phyloP scores from a whole-genome alignment of 1,140 invertebrate species.

The Linepithema humile region DNA sequence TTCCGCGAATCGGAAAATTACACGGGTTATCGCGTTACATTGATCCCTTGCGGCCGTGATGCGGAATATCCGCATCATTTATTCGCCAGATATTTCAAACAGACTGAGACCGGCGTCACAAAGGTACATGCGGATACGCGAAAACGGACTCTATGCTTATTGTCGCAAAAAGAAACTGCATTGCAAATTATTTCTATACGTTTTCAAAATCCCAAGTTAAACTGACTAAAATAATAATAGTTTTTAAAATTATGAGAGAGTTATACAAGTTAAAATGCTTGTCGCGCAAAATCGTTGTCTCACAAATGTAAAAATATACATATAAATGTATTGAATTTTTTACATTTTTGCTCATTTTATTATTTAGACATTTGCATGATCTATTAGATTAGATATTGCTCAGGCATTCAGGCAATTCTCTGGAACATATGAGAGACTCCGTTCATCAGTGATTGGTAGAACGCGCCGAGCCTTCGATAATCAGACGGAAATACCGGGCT shows the following conservation, averaged over 20 bases:
- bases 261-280: too few relatives aligned
- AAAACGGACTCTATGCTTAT: neutral
- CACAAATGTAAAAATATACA: neutral
- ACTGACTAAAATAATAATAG: neutral
- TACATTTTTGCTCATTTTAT: neutral
- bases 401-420: neutral
- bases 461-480: conserved; percentile 2
- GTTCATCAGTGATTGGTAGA: conserved; percentile 18
- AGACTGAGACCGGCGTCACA: neutral
- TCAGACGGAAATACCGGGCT: conserved; percentile 10
- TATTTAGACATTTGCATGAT: neutral
- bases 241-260: too few relatives aligned
- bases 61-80: neutral
- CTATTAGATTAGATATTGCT: neutral
- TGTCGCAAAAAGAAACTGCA: neutral
- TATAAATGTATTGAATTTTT: neutral
- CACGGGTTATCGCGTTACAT: neutral
- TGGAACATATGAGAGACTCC: neutral
- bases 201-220: neutral
- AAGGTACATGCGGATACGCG: neutral
- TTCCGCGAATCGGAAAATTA: too few relatives aligned
- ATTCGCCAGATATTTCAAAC: too few relatives aligned
- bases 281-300: neutral
- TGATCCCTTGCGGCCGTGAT: neutral
- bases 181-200: neutral